A percentile compares a stretch with the other conserved stretches of the same genome.
phyloP scores from a whole-genome alignment of 2,888 invertebrate species.

The Strigamia crassipes region DNA sequence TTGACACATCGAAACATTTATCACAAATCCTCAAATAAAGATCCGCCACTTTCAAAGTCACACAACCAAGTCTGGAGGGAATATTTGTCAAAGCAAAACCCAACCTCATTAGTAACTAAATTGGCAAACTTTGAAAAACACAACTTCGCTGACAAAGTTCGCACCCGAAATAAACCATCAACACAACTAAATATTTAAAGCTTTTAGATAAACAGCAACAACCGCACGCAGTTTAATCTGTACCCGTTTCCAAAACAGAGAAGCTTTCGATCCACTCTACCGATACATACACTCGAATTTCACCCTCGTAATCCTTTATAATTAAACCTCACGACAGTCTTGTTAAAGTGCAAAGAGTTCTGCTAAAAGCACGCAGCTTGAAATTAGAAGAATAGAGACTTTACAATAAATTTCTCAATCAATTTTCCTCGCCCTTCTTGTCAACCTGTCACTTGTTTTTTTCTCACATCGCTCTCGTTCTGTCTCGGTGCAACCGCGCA shows the following conservation, averaged over 20 bases:
- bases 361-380: background rate
- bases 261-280: background rate
- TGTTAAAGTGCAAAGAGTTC: slow-evolving; percentile 15
- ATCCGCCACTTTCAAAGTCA: slow-evolving; percentile 19
- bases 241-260: background rate
- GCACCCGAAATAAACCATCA: background rate
- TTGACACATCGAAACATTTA: background rate
- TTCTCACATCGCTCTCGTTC: background rate
- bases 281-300: background rate
- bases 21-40: slow-evolving; percentile 26
- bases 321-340: slow-evolving; percentile 9
- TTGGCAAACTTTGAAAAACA: slow-evolving; percentile 19
- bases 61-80: slow-evolving; percentile 1
- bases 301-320: slow-evolving; percentile 5
- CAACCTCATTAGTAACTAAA: slow-evolving; percentile 15
- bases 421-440: background rate
- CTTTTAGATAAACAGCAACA: slow-evolving; percentile 16
- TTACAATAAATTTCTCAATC: slow-evolving; percentile 14
- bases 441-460: background rate
- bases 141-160: background rate
- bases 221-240: background rate
- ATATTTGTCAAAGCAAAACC: slow-evolving; percentile 30
- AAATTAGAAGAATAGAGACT: background rate
- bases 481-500: background rate
- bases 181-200: background rate